Evolutionary conservation across 2,888 invertebrate genomes (phyloP), one percentile per base, ranked within the genome.

Genomic region (Beris morrisii): DNA sequence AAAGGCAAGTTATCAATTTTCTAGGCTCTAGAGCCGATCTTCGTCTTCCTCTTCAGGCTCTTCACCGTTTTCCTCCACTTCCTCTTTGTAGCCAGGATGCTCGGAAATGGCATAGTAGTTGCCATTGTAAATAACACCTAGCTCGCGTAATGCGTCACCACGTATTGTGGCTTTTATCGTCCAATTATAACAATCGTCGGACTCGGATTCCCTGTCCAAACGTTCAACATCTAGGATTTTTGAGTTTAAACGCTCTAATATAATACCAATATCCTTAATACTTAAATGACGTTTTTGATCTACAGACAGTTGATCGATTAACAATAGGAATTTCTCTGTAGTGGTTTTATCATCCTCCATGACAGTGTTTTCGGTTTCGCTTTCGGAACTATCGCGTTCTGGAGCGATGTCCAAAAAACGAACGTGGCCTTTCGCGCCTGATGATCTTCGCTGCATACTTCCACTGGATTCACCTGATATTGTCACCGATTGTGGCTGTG

Each of bases 41-140:
- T 89, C 89, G 76, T 87, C 87, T 78, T 92, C 92, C 75, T 92
- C 92, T 78, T 92, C 92, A 77, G 91, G 91, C 72, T 87, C 89
- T 81, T 92, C 92, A 80, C 92, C 92, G 75, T 89, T 90, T 78
- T 91, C 92, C 81, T 92, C 92, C 79, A 91, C 89, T 82, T 92
- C 93, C 81, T 92, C 92, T 82, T 91, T 91, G 83, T 95, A 95
- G 67, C 93, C 94, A 67, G 95, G 95, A 82, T 95, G 95, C 82
- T 95, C 95, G 77, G 93, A 93, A 80, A 95, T 94, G 73, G 93
- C 93, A 83, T 95, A 95, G 82, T 94, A 95, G 83, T 94, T 95
- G 70, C 94, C 94, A 82, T 95, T 94, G 83, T 95, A 95, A 78
- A 95, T 93, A 74, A 95, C 93, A 70, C 95, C 95, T 70, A 95